phyloP scores from a whole-genome alignment of 2,888 invertebrate species.

The Drosophila falleni region DNA sequence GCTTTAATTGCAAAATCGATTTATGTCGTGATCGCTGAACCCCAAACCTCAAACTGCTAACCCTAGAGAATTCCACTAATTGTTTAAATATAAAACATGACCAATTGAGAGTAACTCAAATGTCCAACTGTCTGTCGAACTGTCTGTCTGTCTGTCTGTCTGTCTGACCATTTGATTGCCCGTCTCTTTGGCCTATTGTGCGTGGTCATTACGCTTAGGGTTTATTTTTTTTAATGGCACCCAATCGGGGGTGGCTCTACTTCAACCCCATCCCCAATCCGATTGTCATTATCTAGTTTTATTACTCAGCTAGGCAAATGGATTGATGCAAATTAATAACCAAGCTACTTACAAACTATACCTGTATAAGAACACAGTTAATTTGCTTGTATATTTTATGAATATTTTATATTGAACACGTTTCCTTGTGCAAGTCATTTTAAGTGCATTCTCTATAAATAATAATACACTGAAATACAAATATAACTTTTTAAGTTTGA shows the following conservation, averaged over 20 bases:
- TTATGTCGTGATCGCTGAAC: slow-evolving; percentile 56
- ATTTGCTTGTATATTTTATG: slow-evolving; percentile 13
- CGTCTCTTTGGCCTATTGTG: slow-evolving; percentile 60
- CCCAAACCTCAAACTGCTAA: slow-evolving; percentile 43
- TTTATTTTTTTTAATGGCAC: slow-evolving; percentile 45
- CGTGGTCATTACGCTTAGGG: slow-evolving; percentile 69
- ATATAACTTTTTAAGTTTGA: too few relatives aligned
- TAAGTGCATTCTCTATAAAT: neutral
- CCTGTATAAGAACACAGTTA: neutral
- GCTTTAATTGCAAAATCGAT: slow-evolving; percentile 79
- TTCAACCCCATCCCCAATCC: slow-evolving; percentile 5
- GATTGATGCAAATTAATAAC: slow-evolving; percentile 59
- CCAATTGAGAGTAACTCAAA: slow-evolving; percentile 39
- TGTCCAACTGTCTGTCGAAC: slow-evolving; percentile 18
- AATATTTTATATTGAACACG: slow-evolving; percentile 21
- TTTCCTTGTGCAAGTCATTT: neutral
- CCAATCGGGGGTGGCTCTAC: slow-evolving; percentile 50
- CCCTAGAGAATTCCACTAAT: slow-evolving; percentile 42
- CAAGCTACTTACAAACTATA: slow-evolving; percentile 14
- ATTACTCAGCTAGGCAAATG: slow-evolving; percentile 27
- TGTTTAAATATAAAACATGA: slow-evolving; percentile 59
- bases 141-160: slow-evolving; percentile 29
- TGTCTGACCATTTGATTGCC: slow-evolving; percentile 45
- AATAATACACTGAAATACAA: neutral
- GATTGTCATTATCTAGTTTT: slow-evolving; percentile 43